A percentile compares a stretch with the other conserved stretches of the same genome.
These are phyloP conservation scores for Atherinosoma microstoma DNA, from an alignment of 2,797 vertebrate genomes.

Conservation along the genomic window DNA sequence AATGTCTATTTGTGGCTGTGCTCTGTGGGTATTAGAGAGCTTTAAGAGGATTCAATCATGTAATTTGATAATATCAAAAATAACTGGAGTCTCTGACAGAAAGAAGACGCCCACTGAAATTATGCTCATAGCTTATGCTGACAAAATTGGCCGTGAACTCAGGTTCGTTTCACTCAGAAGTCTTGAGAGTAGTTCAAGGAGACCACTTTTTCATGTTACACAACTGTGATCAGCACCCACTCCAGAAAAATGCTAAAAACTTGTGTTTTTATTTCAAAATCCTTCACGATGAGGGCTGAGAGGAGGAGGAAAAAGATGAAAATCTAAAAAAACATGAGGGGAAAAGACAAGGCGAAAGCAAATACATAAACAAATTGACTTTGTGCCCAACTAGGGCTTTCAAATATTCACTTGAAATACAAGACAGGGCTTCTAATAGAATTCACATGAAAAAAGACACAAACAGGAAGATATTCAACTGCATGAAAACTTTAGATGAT, in stretches of 20 bases:
- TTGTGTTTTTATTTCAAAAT: not conserved
- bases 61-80: conserved; percentile 10
- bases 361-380: conserved; percentile 1
- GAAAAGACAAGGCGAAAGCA: conserved; percentile 4
- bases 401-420: conserved; percentile 20
- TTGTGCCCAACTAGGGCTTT: not conserved
- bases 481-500: not conserved
- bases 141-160: not conserved
- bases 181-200: not conserved
- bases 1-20: conserved; percentile 33
- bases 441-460: not conserved
- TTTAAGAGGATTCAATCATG: conserved; percentile 24
- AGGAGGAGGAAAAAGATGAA: not conserved
- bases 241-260: not conserved
- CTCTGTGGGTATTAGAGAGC: conserved; percentile 26
- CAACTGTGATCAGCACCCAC: not conserved
- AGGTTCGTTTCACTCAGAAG: not conserved
- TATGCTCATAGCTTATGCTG: not conserved
- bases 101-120: not conserved
- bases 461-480: no score
- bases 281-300: conserved; percentile 23
- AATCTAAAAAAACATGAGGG: conserved; percentile 10
- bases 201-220: not conserved
- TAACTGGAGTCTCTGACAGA: conserved; percentile 3
- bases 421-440: not conserved